These are phyloP conservation scores for Monopis laevigella DNA, from an alignment of 2,888 invertebrate genomes.

Conservation along the genomic window DNA sequence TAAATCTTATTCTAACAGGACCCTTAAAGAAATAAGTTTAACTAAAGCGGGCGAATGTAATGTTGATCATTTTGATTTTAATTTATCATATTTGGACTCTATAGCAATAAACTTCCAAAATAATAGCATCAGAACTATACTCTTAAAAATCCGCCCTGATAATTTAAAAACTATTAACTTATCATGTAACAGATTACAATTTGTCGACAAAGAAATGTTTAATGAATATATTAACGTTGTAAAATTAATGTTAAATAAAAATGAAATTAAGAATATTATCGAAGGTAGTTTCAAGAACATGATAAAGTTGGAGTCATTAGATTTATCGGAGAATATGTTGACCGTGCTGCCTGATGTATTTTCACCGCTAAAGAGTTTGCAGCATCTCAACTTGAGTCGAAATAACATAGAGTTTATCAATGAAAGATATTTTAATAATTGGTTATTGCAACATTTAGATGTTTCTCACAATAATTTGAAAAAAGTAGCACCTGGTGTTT, in stretches of 20 bases:
- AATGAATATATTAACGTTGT: slow-evolving; percentile 65
- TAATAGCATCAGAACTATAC: slow-evolving; percentile 38
- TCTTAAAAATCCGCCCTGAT: slow-evolving; percentile 34
- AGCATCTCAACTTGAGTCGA: slow-evolving; percentile 76
- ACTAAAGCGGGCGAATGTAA: slow-evolving; percentile 36
- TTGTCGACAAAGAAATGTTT: slow-evolving; percentile 61
- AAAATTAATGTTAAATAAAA: slow-evolving; percentile 74
- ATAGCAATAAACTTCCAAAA: slow-evolving; percentile 39
- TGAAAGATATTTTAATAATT: slow-evolving; percentile 71
- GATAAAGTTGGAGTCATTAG: slow-evolving; percentile 71
- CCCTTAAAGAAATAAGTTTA: slow-evolving; percentile 35
- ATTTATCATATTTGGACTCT: slow-evolving; percentile 37
- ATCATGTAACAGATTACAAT: slow-evolving; percentile 65
- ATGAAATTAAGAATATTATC: slow-evolving; percentile 67
- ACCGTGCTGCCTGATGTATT: slow-evolving; percentile 67
- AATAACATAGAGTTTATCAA: slow-evolving; percentile 73
- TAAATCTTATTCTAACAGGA: slow-evolving; percentile 38
- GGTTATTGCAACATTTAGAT: slow-evolving; percentile 73
- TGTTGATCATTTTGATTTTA: slow-evolving; percentile 32
- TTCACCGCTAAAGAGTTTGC: slow-evolving; percentile 66
- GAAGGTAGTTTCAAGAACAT: slow-evolving; percentile 70
- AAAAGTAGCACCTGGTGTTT: slow-evolving; percentile 70
- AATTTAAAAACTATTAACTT: slow-evolving; percentile 68
- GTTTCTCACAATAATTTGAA: slow-evolving; percentile 74
- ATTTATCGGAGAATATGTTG: slow-evolving; percentile 75